Evolutionary conservation across 1,140 invertebrate genomes (phyloP), one percentile per base, ranked within the genome.

Genomic region (Wasmannia auropunctata): DNA sequence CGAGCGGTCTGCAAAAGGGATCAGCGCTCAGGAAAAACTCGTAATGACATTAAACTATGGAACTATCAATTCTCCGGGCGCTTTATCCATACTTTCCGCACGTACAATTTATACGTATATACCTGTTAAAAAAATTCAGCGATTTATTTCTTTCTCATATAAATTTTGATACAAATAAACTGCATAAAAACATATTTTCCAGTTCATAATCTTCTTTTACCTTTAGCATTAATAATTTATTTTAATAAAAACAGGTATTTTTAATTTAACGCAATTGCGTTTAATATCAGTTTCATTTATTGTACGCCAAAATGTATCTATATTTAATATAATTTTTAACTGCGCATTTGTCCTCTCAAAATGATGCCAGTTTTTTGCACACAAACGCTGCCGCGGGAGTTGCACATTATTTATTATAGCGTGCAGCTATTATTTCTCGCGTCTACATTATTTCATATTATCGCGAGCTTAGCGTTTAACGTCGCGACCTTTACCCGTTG

Each of bases 401-500:
- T 37, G 25, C 3, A 16, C 8, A 74, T 58, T 56, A 75, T 56
- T 31, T 37, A 58, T n/a, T 37, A 37, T 40, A 58, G 14, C 7
- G n/a, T 37, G 14, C 11, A 54, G 31, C 34, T n/a, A 28, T 74
- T 56, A 40, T 31, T 65, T 77, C 75, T 25, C 49, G 19, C 37
- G 49, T 25, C 11, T 34, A 22, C 49, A 16, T 54, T n/a, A 40
- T 56, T 72, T 72, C 49, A 81, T 81, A 40, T 70, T 16, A 49
- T 28, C 8, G 51, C 67, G 22, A 46, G 51, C 25, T 72, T 31
- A 58, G n/a, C 40, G 34, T 83, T 63, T 77, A 86, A 74, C 25
- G 25, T 63, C 31, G 10, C 43, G 76, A 87, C 51, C 85, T 88
- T 88, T 75, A 69, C 25, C 69, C 77, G 43, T 56, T 72, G 74